Evolutionary conservation across 1,140 invertebrate species (phyloP).

Genomic region (Adoxophyes honmai): DNA sequence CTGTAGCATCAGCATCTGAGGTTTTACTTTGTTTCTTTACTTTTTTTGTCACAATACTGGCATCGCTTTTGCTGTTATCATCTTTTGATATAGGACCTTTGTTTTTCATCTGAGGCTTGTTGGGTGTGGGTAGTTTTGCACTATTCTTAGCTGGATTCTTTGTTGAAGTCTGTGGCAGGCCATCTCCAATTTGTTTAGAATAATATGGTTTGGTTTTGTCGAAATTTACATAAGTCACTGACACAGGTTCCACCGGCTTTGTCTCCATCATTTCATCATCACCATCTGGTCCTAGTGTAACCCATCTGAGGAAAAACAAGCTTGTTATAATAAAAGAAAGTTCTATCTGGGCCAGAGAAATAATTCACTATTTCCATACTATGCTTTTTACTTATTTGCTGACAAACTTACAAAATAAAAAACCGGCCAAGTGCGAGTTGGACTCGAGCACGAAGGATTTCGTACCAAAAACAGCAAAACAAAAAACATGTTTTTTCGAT

Average conservation of each 20-base stretch:
- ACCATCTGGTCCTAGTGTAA: slow-evolving; percentile 39
- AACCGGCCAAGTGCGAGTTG: too few species aligned
- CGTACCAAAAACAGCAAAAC: too few species aligned
- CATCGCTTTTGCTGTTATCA: slow-evolving; percentile 29
- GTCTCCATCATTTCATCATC: slow-evolving; percentile 42
- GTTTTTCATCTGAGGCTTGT: slow-evolving; percentile 26
- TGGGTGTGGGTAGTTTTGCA: background rate
- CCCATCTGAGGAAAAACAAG: slow-evolving; percentile 37
- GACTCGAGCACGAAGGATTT: too few species aligned
- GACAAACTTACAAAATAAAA: too few species aligned
- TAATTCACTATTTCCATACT: too few species aligned
- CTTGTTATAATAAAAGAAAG: background rate
- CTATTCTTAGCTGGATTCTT: slow-evolving; percentile 26
- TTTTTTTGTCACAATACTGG: slow-evolving; percentile 31
- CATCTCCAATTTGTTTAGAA: slow-evolving; percentile 40
- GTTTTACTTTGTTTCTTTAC: slow-evolving; percentile 45
- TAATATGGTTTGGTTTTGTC: slow-evolving; percentile 55
- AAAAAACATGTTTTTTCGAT: too few species aligned
- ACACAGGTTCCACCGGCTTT: slow-evolving; percentile 36
- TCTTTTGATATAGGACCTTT: slow-evolving; percentile 18
- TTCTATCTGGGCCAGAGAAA: slow-evolving; percentile 5
- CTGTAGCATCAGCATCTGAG: slow-evolving; percentile 29
- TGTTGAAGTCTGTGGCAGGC: slow-evolving; percentile 23
- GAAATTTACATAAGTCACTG: slow-evolving; percentile 57
- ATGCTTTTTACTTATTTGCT: too few species aligned